Conservation (phyloP, 1,140 invertebrate genomes). For the Bombyx mandarina region DNA sequence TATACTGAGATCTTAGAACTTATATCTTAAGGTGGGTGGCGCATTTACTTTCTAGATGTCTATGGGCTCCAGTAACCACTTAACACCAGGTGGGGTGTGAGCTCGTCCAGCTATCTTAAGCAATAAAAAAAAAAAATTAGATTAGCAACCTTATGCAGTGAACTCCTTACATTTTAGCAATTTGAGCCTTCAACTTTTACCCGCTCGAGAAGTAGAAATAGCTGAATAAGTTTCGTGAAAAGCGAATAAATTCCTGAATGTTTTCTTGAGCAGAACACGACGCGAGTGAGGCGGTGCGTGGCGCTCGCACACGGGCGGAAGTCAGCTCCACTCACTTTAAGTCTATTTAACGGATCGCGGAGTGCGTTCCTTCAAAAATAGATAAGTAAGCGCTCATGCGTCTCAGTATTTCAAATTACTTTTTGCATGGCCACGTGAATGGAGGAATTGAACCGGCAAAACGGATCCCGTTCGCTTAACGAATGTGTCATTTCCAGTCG, state of each 20-base stretch:
- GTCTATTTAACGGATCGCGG: slow-evolving; percentile 61
- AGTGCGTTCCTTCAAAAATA: slow-evolving; percentile 55
- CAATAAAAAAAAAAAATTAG: no score
- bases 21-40: no score
- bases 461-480: slow-evolving; percentile 41
- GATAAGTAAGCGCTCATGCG: slow-evolving; percentile 41
- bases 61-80: no score
- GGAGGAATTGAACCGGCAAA: slow-evolving; percentile 52
- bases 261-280: slow-evolving; percentile 22
- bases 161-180: no score
- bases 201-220: not conserved
- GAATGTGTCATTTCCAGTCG: slow-evolving; percentile 49
- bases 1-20: no score
- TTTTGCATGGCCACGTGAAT: slow-evolving; percentile 53
- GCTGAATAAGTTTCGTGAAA: slow-evolving; percentile 7
- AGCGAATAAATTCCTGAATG: slow-evolving; percentile 19
- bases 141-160: no score
- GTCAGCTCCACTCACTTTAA: slow-evolving; percentile 49
- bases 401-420: slow-evolving; percentile 51
- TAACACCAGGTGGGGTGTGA: no score
- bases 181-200: no score
- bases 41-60: no score
- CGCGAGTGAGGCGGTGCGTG: slow-evolving; percentile 39
- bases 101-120: no score
- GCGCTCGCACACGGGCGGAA: slow-evolving; percentile 51